phyloP scores from a whole-genome alignment of 2,797 vertebrate species.

The Ctenopoma kingsleyae region DNA sequence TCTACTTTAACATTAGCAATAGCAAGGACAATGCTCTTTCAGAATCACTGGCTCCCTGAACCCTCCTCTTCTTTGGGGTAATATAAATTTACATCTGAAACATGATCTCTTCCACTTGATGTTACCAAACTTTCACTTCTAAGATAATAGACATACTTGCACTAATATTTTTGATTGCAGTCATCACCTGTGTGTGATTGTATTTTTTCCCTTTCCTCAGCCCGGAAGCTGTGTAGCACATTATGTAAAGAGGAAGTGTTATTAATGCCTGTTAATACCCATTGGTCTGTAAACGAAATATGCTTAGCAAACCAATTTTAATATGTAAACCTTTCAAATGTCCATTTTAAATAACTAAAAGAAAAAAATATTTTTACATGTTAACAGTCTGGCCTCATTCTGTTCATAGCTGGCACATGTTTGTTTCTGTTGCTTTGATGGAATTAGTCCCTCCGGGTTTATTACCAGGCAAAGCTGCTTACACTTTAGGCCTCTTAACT shows the following conservation, averaged over 20 bases:
- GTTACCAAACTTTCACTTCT: not conserved
- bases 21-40: slow-evolving; percentile 5
- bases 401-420: slow-evolving; percentile 9
- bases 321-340: slow-evolving; percentile 18
- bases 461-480: slow-evolving; percentile 65
- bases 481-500: slow-evolving; percentile 39
- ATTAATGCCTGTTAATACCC: slow-evolving; percentile 25
- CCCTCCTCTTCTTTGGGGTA: slow-evolving; percentile 1
- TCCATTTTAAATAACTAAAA: slow-evolving; percentile 17
- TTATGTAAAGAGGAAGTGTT: slow-evolving; percentile 55
- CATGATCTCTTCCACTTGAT: not conserved
- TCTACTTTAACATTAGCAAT: slow-evolving; percentile 15
- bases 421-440: slow-evolving; percentile 56
- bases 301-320: slow-evolving; percentile 28
- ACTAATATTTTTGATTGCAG: not conserved
- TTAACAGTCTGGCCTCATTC: slow-evolving; percentile 15
- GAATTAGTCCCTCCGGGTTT: slow-evolving; percentile 58
- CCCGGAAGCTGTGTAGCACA: slow-evolving; percentile 9
- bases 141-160: not conserved
- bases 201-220: slow-evolving; percentile 13
- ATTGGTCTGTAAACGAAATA: slow-evolving; percentile 42
- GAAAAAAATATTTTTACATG: not conserved
- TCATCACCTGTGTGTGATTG: slow-evolving; percentile 4
- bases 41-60: slow-evolving; percentile 20
- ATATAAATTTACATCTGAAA: not conserved